Conservation (phyloP, 2,113 vertebrate species). For the Aptenodytes forsteri region DNA sequence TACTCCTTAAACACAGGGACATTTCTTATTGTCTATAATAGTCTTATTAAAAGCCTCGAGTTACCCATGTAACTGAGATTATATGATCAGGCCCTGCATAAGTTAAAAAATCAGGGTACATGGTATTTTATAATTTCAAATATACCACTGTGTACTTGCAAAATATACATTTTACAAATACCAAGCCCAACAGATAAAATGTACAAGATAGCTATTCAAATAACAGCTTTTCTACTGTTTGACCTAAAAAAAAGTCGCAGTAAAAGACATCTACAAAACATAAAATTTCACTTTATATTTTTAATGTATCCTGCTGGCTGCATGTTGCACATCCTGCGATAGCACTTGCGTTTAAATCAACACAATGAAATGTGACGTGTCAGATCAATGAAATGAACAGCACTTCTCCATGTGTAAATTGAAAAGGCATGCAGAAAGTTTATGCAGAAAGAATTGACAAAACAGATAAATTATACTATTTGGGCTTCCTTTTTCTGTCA, state of each 20-base stretch:
- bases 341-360: conserved; percentile 35
- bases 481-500: background rate
- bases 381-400: conserved; percentile 41
- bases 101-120: background rate
- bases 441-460: background rate
- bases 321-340: background rate
- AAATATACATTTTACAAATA: background rate
- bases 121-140: background rate
- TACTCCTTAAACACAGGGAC: background rate
- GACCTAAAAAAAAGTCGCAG: background rate
- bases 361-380: conserved; percentile 41
- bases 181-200: background rate
- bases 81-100: background rate
- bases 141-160: background rate
- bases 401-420: background rate
- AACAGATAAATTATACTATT: conserved; percentile 8
- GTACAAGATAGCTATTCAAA: background rate
- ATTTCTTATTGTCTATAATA: background rate
- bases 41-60: background rate
- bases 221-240: background rate
- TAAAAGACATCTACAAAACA: background rate
- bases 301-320: conserved; percentile 11
- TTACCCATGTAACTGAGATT: background rate
- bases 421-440: background rate
- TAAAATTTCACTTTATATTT: conserved; percentile 16